Evolutionary conservation across 1,140 invertebrate species (phyloP).

Genomic region (Hydropsyche tenuis): DNA sequence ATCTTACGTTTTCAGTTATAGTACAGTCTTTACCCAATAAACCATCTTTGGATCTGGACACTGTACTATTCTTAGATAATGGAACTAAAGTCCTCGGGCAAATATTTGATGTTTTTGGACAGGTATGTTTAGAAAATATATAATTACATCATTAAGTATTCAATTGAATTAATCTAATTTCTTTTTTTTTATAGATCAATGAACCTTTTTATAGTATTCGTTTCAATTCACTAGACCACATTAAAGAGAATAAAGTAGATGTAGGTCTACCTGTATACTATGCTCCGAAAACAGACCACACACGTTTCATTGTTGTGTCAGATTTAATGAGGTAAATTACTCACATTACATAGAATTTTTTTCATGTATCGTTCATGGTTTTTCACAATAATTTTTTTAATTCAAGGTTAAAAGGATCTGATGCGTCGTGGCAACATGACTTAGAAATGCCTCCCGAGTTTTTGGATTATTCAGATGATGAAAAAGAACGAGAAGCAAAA

Average conservation of each 20-base stretch:
- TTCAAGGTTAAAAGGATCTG: constrained; percentile 76
- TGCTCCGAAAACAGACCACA: constrained; percentile 76
- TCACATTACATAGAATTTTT: constrained; percentile 9
- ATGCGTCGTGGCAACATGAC: constrained; percentile 85
- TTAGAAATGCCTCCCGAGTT: constrained; percentile 76
- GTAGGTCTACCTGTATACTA: constrained; percentile 77
- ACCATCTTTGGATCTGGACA: constrained; percentile 83
- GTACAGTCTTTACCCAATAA: constrained; percentile 71
- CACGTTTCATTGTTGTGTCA: constrained; percentile 75
- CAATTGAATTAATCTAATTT: no score
- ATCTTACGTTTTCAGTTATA: constrained; percentile 67
- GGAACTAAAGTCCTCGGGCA: constrained; percentile 75
- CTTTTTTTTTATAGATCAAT: constrained; percentile 60
- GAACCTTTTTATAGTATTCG: constrained; percentile 83
- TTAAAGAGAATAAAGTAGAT: constrained; percentile 68
- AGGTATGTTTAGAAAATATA: constrained; percentile 54
- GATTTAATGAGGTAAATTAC: constrained; percentile 70
- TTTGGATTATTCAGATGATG: constrained; percentile 88
- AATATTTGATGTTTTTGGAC: constrained; percentile 91
- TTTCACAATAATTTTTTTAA: constrained; percentile 38
- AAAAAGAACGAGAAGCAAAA: constrained; percentile 72
- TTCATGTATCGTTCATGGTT: constrained; percentile 22
- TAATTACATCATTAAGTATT: no score
- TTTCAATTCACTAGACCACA: constrained; percentile 81
- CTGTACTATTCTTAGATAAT: constrained; percentile 79